Evolutionary conservation across 1,140 invertebrate genomes (phyloP), one percentile per base, ranked within the genome.

Genomic region (Piezodorus guildinii): DNA sequence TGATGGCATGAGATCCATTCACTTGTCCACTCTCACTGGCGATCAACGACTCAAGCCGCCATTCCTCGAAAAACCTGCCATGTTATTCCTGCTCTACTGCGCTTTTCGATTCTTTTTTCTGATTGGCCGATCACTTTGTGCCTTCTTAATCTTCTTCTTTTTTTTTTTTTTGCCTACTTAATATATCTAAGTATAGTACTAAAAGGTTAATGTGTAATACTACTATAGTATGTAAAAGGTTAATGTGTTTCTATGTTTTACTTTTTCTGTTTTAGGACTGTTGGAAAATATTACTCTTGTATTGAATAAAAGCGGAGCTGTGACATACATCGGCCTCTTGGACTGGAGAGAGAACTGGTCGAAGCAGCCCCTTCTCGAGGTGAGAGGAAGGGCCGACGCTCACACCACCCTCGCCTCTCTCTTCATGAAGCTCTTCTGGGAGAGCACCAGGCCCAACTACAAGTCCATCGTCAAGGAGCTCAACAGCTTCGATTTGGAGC

Each of bases 301-400:
- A 12, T 25, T 64, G 21, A 21, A 64, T 39, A 44, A 51, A 27
- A 45, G 56, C 6, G 21, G 44, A 6, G 44, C 56, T 16, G 27
- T 64, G 2, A 59, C 63, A 23, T 64, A 64, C 44, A 64, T 64
- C 19, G 63, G 54, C 9, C 58, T 64, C 43, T 30, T 64, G 6
- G 63, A 64, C 21, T 64, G 63, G 63, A 59, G 63, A 27, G 63
- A 64, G 60, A 64, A 64, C 23, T 64, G 63, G 63, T 64, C 63
- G 16, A 54, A 54, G 16, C 17, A 56, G 23, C 21, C 39, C 2
- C 17, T 64, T 1, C 44, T 64, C 0, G 63, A 64, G 30, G 44
- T 64, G 3, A n/a, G 43, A 30, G 63, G 63, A 27, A 59, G 43
- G 49, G 27, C 63, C 12, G 39, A 43, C 14, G 63, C 63, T 17